Evolutionary conservation across 2,888 invertebrate species (phyloP).

Genomic region (Drosophila phalerata): DNA sequence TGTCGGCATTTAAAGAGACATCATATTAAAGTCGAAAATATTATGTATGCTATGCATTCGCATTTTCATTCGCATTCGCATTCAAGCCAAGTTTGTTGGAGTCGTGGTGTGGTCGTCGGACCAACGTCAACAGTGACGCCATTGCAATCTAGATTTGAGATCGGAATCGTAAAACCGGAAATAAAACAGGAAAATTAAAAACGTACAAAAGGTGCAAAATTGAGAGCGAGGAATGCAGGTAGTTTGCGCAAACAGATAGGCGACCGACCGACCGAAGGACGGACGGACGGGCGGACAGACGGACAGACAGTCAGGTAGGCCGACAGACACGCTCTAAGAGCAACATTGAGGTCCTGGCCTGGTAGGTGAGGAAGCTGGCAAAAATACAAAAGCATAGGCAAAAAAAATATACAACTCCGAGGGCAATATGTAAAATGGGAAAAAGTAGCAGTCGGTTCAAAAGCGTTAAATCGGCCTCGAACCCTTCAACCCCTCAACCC

Average conservation of each 20-base stretch:
- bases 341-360: conserved; percentile 45
- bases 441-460: conserved; percentile 46
- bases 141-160: conserved; percentile 84
- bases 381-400: conserved; percentile 64
- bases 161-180: conserved; percentile 85
- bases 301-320: conserved; percentile 21
- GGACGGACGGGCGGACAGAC: too few species aligned
- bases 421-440: conserved; percentile 81
- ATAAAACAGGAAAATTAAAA: conserved; percentile 86
- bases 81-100: conserved; percentile 18
- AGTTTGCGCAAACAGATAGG: conserved; percentile 73
- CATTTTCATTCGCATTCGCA: not conserved
- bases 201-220: conserved; percentile 84
- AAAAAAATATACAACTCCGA: conserved; percentile 70
- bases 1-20: conserved; percentile 43
- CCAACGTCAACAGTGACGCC: conserved; percentile 56
- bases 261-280: conserved; percentile 11
- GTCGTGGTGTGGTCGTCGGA: conserved; percentile 35
- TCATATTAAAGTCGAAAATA: conserved; percentile 48
- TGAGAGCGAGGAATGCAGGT: conserved; percentile 58
- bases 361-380: conserved; percentile 59
- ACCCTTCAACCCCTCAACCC: conserved; percentile 3
- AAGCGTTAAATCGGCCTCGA: conserved; percentile 53
- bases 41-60: conserved; percentile 27
- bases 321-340: conserved; percentile 54